Evolutionary conservation across 64 coral and sea anemone genomes (phyloP).

Genomic region (Montipora sp.): DNA sequence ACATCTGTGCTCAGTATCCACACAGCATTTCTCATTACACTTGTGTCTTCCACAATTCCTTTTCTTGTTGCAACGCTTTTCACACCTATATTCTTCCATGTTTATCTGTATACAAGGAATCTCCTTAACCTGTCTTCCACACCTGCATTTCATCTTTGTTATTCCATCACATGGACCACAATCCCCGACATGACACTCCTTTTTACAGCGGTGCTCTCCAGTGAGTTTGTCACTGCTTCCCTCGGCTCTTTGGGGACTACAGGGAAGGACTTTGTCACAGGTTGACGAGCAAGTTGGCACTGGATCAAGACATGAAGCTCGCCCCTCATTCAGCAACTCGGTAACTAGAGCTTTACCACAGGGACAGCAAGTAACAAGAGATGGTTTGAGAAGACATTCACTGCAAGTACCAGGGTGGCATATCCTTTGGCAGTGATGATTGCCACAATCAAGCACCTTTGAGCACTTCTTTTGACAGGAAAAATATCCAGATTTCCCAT

Average conservation of each 20-base stretch:
- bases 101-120: constrained; percentile 30
- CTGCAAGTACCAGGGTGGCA: constrained; percentile 76
- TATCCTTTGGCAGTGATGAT: constrained; percentile 80
- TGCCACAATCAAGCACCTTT: constrained; percentile 89
- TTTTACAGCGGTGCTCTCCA: constrained; percentile 72
- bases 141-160: constrained; percentile 75
- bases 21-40: constrained; percentile 96
- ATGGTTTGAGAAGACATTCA: constrained; percentile 81
- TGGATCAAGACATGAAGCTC: constrained; percentile 81
- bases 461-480: not conserved
- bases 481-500: constrained; percentile 69
- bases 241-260: constrained; percentile 58
- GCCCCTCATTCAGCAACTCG: constrained; percentile 60
- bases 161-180: constrained; percentile 86
- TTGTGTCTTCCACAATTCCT: constrained; percentile 86
- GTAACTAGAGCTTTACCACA: constrained; percentile 85
- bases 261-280: constrained; percentile 76
- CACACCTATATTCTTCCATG: constrained; percentile 73
- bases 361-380: constrained; percentile 74
- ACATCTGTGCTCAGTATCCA: constrained; percentile 81
- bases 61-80: constrained; percentile 95
- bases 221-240: not conserved
- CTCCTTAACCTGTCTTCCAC: constrained; percentile 74
- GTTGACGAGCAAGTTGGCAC: constrained; percentile 86
- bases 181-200: constrained; percentile 82